Conservation (phyloP, 2,797 vertebrate genomes). For the Tragelaphus oryx region DNA sequence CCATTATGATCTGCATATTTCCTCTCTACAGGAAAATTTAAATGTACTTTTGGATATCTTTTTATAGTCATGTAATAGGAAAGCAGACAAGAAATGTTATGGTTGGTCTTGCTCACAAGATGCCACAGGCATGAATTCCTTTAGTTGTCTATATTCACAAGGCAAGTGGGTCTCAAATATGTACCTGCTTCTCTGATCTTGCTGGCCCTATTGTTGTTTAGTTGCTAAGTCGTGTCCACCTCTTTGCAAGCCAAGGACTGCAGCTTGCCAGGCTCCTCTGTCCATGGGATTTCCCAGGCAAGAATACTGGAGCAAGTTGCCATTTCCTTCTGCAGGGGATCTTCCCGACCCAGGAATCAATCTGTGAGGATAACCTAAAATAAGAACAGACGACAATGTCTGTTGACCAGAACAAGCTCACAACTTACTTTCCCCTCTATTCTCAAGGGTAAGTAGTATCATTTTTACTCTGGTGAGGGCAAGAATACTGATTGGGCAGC, state of each 20-base stretch:
- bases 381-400: not conserved
- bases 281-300: not conserved
- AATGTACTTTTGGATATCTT: constrained; percentile 46
- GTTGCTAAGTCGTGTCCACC: not conserved
- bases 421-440: not conserved
- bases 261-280: not conserved
- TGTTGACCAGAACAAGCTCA: not conserved
- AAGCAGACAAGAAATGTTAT: constrained; percentile 42
- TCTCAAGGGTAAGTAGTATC: not conserved
- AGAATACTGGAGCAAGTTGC: not conserved
- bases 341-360: not conserved
- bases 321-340: not conserved
- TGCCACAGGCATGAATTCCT: not conserved
- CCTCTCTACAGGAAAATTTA: constrained; percentile 45
- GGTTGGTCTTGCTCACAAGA: not conserved
- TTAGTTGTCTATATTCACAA: not conserved
- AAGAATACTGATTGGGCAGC: not conserved
- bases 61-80: constrained; percentile 56
- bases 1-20: constrained; percentile 58
- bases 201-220: not conserved
- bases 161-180: not conserved
- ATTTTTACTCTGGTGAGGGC: not conserved
- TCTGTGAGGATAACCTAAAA: not conserved
- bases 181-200: not conserved
- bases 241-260: not conserved